Evolutionary conservation across 1,140 invertebrate genomes (phyloP).

Genomic region (Pantala flavescens): DNA sequence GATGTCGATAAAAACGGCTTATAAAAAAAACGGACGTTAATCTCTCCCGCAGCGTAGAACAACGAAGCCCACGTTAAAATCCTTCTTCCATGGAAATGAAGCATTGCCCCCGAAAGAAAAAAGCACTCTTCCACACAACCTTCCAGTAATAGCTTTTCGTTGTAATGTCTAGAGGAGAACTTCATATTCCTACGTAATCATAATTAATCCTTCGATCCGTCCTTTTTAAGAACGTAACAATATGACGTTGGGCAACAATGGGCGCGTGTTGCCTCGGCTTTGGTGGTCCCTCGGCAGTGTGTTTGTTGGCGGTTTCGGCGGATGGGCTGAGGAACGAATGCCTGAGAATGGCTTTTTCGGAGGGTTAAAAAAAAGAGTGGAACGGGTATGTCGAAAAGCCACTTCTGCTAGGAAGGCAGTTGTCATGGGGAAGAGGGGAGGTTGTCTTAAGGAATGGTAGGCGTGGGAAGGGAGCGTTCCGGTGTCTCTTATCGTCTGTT

Average conservation of each 20-base stretch:
- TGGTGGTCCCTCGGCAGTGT: not conserved
- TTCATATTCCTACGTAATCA: not conserved
- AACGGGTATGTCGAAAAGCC: too few relatives aligned
- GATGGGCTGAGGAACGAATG: not conserved
- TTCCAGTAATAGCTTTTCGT: not conserved
- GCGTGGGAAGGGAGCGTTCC: too few relatives aligned
- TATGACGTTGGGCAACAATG: not conserved
- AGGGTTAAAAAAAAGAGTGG: too few relatives aligned
- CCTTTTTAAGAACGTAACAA: not conserved
- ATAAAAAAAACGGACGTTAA: conserved; percentile 5
- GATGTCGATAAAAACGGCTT: not conserved
- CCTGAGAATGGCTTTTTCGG: too few relatives aligned
- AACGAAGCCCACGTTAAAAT: too few relatives aligned
- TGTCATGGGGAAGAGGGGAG: too few relatives aligned
- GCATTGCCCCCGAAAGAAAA: too few relatives aligned
- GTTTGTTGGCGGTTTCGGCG: not conserved
- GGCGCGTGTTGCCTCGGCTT: not conserved
- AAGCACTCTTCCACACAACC: not conserved
- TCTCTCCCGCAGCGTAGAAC: not conserved
- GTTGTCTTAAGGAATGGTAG: too few relatives aligned
- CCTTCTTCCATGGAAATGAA: too few relatives aligned
- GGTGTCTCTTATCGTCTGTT: too few relatives aligned
- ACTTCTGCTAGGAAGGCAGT: too few relatives aligned
- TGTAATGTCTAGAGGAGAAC: not conserved
- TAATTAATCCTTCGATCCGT: conserved; percentile 2